These are phyloP conservation scores for Falco rusticolus DNA, from an alignment of 2,797 vertebrate genomes.

Conservation along the genomic window DNA sequence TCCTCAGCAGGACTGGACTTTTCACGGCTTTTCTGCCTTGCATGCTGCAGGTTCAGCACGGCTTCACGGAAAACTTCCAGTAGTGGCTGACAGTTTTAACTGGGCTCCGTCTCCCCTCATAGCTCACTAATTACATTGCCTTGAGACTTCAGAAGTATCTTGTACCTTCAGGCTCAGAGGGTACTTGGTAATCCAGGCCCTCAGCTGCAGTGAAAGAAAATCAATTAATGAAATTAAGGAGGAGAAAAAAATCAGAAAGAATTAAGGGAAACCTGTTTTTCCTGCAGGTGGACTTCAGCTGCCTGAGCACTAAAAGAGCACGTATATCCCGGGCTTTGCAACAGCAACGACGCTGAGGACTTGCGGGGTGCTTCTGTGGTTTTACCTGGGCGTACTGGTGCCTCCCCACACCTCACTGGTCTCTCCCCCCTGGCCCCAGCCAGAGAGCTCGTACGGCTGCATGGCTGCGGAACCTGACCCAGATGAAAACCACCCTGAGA, in stretches of 20 bases:
- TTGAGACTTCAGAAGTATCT: background rate
- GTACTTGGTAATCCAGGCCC: background rate
- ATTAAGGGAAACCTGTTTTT: background rate
- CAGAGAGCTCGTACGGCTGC: accelerated
- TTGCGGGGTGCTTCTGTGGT: background rate
- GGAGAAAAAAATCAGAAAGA: background rate
- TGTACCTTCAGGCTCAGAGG: background rate
- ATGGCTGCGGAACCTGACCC: background rate
- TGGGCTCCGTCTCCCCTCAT: background rate
- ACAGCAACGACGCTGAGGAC: background rate
- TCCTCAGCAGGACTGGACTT: background rate
- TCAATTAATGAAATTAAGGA: background rate
- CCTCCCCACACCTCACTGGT: background rate
- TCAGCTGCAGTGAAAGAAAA: background rate
- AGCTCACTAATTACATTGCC: background rate
- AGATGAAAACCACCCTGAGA: background rate
- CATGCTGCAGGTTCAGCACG: background rate
- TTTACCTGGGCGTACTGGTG: background rate
- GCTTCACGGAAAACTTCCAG: background rate
- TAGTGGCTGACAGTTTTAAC: background rate
- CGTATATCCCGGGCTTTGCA: background rate
- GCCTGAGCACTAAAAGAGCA: background rate
- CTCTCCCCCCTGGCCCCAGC: background rate
- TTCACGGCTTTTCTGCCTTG: background rate
- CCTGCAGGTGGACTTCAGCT: background rate